Base-by-base conservation (phyloP, 92 coral and sea anemone species). In the Zoanthus gigantus region DNA sequence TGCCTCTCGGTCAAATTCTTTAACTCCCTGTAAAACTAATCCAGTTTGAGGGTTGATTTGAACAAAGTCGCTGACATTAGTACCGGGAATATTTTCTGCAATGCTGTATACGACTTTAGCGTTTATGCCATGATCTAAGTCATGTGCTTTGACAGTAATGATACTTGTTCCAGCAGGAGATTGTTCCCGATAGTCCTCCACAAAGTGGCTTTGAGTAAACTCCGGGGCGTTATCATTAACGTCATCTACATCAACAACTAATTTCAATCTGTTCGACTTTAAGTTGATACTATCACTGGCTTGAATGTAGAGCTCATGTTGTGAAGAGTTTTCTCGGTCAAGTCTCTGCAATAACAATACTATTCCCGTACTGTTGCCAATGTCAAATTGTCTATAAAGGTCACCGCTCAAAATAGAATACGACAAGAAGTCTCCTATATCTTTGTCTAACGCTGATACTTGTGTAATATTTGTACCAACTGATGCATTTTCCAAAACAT, bases 171-270 rank as follows among this genome's bases (percentile, higher is more conserved):
- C 98, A 66, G 83, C 76, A 7, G 92, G 98, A 0, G 99, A 93
- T 68, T 97, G 94, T 58, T 97, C 99, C 82, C 96, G 75, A 85
- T 92, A 93, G 28, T 91, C 94, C 46, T 86, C 83, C 9, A 74
- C 52, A 71, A 87, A 94, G 32, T 17, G 45, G n/a, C 67, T 65
- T 46, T 73, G 45, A 0, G 86, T 88, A 71, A 97, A 97, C 58
- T 57, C 86, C 9, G 99, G 99, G 0, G 91, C 76, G 77, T 94
- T 93, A 76, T 97, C 99, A 23, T 97, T 97, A 10, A 92, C 93
- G 34, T 97, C 99, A 71, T 91, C 88, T 10, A 93, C 82, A 63
- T 79, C 80, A 9, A 95, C 82, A 16, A 87, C 75, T 32, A 95
- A 79, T 32, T 87, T 87, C 6, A 89, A 78, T n/a, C 83, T 67